These are phyloP conservation scores for Aleiodes leptofemur DNA, from an alignment of 2,888 invertebrate species.

Conservation along the genomic window DNA sequence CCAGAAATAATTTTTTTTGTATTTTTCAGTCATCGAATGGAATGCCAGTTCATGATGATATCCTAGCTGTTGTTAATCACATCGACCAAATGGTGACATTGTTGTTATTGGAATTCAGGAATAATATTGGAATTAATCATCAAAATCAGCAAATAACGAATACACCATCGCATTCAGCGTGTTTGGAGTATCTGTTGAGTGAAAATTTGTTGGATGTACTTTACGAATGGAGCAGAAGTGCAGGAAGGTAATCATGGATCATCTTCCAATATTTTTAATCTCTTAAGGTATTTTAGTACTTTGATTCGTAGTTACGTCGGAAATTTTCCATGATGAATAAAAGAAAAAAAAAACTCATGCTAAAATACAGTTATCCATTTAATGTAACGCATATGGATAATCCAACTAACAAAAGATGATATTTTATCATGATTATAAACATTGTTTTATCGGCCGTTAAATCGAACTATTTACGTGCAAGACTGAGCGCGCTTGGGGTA, in stretches of 20 bases:
- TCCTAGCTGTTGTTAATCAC: conserved; percentile 92
- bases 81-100: conserved; percentile 93
- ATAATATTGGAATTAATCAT: conserved; percentile 74
- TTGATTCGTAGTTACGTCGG: too few relatives aligned
- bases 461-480: too few relatives aligned
- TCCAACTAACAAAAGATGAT: too few relatives aligned
- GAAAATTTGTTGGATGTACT: conserved; percentile 92
- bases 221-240: conserved; percentile 89
- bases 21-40: conserved; percentile 74
- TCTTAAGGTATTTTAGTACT: neutral
- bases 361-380: too few relatives aligned
- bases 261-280: neutral
- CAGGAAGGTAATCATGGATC: conserved; percentile 81
- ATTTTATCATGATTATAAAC: too few relatives aligned
- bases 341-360: too few relatives aligned
- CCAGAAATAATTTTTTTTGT: conserved; percentile 53
- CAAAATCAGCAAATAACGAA: conserved; percentile 57
- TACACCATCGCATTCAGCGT: conserved; percentile 80
- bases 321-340: too few relatives aligned
- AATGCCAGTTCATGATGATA: conserved; percentile 87
- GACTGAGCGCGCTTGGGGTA: too few relatives aligned
- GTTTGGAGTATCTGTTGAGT: conserved; percentile 88
- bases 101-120: conserved; percentile 87
- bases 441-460: too few relatives aligned
- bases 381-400: too few relatives aligned